Base-by-base conservation (phyloP, 2,888 invertebrate genomes). In the Lacanobia wlatinum region DNA sequence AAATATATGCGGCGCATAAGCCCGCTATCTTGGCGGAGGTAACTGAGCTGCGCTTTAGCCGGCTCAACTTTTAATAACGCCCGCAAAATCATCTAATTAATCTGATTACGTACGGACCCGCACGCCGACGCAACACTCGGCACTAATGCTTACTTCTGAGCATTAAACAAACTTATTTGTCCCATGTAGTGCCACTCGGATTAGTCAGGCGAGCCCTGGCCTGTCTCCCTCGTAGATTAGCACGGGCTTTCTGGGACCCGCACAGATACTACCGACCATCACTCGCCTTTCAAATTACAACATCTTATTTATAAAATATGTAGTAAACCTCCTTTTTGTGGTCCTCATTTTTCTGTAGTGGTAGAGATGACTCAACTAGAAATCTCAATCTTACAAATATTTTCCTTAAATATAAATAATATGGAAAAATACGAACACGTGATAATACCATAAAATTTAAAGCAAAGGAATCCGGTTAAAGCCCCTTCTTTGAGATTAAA, bases 11-110 rank as follows among this genome's bases (percentile, higher is more conserved):
- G 90, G 90, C 86, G 90, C 92, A 92, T 94, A 94, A 95, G 95
- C 94, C 89, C 85, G 92, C 93, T 94, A 95, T 95, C 95, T 96
- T 94, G 92, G 91, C 91, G 90, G 87, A 91, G 94, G 94, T 93
- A 94, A 93, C 93, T 87, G 93, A 93, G 90, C 92, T 90, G 89
- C 90, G 91, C 91, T 94, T 93, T 93, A 94, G 90, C 91, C 92
- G 90, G 95, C 93, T 96, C 93, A 95, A 95, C 95, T 96, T 96
- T 95, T 96, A 96, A 96, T 96, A 96, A 95, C 92, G 89, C 93
- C 93, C 94, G 90, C 94, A 93, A 95, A 96, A 95, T 95, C 94
- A 91, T 94, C 93, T 95, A 95, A 95, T 96, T 96, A 95, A 96
- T 95, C 94, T 95, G 94, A 94, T 96, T 95, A 95, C 91, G 90